phyloP scores from a whole-genome alignment of 2,888 invertebrate genomes.

The Cistogaster globosa region DNA sequence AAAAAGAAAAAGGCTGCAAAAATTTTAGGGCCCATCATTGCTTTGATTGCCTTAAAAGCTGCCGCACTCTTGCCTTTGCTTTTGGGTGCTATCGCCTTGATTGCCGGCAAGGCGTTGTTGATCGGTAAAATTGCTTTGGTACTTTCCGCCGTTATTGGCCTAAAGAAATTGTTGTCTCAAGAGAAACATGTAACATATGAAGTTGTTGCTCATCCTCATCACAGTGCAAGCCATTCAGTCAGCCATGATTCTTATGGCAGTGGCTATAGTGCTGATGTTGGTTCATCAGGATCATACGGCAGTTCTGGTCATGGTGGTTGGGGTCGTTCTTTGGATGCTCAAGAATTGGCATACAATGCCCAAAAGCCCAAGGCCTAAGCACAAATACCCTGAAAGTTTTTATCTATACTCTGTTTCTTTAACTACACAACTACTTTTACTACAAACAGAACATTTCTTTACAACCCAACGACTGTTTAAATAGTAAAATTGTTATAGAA shows the following conservation, averaged over 20 bases:
- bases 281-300: conserved; percentile 85
- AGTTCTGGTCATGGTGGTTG: conserved; percentile 88
- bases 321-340: conserved; percentile 90
- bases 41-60: conserved; percentile 90
- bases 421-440: conserved; percentile 26
- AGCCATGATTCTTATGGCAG: conserved; percentile 87
- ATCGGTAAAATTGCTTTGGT: conserved; percentile 94
- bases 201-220: conserved; percentile 93
- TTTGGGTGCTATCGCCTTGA: conserved; percentile 91
- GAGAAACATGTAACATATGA: conserved; percentile 95
- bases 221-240: conserved; percentile 87
- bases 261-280: conserved; percentile 85
- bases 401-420: conserved; percentile 38
- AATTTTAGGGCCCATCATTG: conserved; percentile 90
- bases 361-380: conserved; percentile 86
- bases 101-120: conserved; percentile 92
- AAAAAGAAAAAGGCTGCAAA: conserved; percentile 93
- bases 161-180: conserved; percentile 91
- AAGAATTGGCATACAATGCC: conserved; percentile 90
- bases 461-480: conserved; percentile 72
- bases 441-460: conserved; percentile 47
- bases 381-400: background rate
- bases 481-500: conserved; percentile 53
- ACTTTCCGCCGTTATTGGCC: conserved; percentile 91
- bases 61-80: conserved; percentile 91